phyloP scores from a whole-genome alignment of 2,797 vertebrate species.

The Eupleurogrammus muticus region DNA sequence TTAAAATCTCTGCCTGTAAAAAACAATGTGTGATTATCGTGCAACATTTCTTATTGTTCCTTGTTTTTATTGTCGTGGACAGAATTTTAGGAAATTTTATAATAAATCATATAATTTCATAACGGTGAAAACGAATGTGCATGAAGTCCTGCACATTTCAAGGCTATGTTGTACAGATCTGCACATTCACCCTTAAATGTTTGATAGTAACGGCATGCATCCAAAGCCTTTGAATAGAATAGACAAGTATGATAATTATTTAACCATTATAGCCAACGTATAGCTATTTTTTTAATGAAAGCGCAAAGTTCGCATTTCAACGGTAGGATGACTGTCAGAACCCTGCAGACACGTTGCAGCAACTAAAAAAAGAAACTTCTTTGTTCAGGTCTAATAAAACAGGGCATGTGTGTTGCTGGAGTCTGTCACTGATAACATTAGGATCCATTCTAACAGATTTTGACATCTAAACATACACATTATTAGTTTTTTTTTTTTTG shows the following conservation, averaged over 20 bases:
- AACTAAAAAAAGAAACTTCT: not conserved
- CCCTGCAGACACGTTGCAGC: not conserved
- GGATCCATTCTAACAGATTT: conserved; percentile 12
- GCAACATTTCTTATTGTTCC: not conserved
- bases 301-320: no score
- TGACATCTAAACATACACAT: conserved; percentile 31
- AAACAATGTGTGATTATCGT: not conserved
- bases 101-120: not conserved
- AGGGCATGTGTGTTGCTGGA: not conserved
- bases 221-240: not conserved
- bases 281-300: no score
- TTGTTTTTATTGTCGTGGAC: not conserved
- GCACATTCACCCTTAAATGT: not conserved
- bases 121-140: not conserved
- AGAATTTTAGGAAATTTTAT: not conserved
- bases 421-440: conserved; percentile 17
- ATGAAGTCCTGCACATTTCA: not conserved
- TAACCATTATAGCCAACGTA: not conserved
- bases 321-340: not conserved
- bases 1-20: conserved; percentile 1
- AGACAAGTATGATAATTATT: not conserved
- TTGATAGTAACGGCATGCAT: not conserved
- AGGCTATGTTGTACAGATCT: not conserved
- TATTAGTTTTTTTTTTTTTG: not conserved
- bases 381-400: conserved; percentile 1